Conservation (phyloP, 2,888 invertebrate genomes). For the Galerucella pusilla region DNA sequence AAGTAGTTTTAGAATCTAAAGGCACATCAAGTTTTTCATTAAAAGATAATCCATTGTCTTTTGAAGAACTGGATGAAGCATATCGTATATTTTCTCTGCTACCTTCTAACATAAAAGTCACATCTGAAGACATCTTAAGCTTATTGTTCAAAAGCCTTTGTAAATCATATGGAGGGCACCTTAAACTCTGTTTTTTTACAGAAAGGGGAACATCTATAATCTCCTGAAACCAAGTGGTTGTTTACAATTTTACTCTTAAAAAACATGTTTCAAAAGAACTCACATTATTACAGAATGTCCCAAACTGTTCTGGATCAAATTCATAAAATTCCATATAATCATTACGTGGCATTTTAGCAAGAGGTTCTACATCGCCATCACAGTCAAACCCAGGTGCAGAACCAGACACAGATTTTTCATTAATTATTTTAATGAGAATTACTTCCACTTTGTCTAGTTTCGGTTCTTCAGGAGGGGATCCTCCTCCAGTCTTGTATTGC, state of each 20-base stretch:
- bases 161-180: neutral
- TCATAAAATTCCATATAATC: neutral
- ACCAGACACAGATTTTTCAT: slow-evolving; percentile 2
- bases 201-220: neutral
- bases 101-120: neutral
- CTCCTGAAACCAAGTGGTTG: neutral
- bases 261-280: neutral
- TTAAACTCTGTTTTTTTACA: neutral
- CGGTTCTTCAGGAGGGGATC: neutral
- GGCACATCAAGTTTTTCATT: neutral
- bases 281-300: neutral
- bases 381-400: neutral
- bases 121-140: neutral
- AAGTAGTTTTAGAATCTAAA: neutral
- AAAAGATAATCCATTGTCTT: neutral
- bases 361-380: slow-evolving; percentile 2
- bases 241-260: neutral
- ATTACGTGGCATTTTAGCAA: neutral
- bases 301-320: neutral
- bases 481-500: neutral
- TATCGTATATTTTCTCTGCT: neutral
- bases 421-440: neutral
- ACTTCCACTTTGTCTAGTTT: neutral
- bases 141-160: neutral
- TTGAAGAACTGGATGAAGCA: neutral